Evolutionary conservation across 2,888 invertebrate genomes (phyloP).

Genomic region (Poecilus cupreus): DNA sequence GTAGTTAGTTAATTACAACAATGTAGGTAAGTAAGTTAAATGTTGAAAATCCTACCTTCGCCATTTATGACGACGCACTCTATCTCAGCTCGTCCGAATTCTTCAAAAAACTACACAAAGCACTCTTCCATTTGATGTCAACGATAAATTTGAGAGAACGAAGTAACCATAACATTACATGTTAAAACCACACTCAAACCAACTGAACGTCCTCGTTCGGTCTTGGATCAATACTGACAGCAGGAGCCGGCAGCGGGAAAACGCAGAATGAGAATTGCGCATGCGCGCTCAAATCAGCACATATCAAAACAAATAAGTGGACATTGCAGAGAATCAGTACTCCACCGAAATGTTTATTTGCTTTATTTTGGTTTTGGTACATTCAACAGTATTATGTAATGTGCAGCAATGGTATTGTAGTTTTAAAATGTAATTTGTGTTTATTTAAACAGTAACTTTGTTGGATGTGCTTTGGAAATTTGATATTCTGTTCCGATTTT

Average conservation of each 20-base stretch:
- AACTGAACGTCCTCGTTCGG: constrained; percentile 43
- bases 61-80: constrained; percentile 38
- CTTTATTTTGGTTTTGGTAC: neutral
- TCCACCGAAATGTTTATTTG: neutral
- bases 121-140: constrained; percentile 42
- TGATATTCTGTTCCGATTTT: neutral
- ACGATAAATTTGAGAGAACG: constrained; percentile 40
- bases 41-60: constrained; percentile 42
- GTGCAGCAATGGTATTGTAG: neutral
- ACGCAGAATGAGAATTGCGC: constrained; percentile 44
- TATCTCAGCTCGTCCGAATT: constrained; percentile 24
- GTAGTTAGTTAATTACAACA: constrained; percentile 19
- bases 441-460: no score
- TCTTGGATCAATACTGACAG: constrained; percentile 54
- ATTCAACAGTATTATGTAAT: neutral
- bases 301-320: constrained; percentile 32
- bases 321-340: constrained; percentile 7
- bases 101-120: constrained; percentile 46
- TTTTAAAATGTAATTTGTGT: neutral
- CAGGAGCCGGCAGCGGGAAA: constrained; percentile 51
- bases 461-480: no score
- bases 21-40: constrained; percentile 40
- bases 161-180: constrained; percentile 56
- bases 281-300: constrained; percentile 38
- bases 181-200: constrained; percentile 47